These are phyloP conservation scores for Musca vetustissima DNA, from an alignment of 1,140 invertebrate genomes.

Conservation along the genomic window DNA sequence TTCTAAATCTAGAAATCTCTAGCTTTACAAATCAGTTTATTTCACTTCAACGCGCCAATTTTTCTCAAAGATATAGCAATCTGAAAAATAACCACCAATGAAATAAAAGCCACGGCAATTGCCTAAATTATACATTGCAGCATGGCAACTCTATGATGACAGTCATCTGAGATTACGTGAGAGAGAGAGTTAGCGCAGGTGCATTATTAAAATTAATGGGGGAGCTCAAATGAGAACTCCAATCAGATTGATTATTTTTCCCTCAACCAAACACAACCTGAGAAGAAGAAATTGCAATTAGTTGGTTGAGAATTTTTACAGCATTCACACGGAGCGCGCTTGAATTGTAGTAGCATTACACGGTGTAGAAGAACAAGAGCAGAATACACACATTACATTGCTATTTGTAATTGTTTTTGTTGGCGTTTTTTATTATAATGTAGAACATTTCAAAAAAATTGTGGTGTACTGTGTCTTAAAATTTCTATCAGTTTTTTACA, in stretches of 20 bases:
- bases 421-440: too few relatives aligned
- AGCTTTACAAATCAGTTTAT: too few relatives aligned
- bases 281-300: constrained; percentile 18
- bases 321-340: constrained; percentile 15
- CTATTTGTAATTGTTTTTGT: neutral
- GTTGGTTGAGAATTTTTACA: constrained; percentile 20
- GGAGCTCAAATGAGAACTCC: constrained; percentile 6
- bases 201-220: neutral
- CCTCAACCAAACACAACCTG: too few relatives aligned
- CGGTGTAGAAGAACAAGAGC: neutral
- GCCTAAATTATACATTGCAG: too few relatives aligned
- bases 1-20: too few relatives aligned
- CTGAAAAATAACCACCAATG: too few relatives aligned
- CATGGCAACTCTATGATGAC: too few relatives aligned
- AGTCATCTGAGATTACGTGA: too few relatives aligned
- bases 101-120: too few relatives aligned
- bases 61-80: too few relatives aligned
- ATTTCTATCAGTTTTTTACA: too few relatives aligned
- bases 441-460: neutral
- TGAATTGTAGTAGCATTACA: neutral
- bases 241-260: constrained; percentile 17
- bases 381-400: constrained; percentile 15
- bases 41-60: too few relatives aligned
- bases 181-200: constrained; percentile 7
- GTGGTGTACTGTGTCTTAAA: neutral